phyloP scores from a whole-genome alignment of 2,888 invertebrate species.

The Eupithecia inturbata region DNA sequence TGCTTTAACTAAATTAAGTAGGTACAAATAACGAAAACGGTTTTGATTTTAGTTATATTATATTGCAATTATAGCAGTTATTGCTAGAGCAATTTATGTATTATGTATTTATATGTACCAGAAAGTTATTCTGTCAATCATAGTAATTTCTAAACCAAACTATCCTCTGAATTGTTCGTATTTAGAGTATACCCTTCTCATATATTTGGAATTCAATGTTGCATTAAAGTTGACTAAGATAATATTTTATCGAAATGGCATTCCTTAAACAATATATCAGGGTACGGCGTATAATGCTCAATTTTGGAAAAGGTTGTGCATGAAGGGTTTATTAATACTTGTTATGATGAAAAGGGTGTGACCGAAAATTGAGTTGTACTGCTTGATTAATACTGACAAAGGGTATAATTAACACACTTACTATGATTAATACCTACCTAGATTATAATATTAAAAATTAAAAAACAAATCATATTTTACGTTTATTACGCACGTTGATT shows the following conservation, averaged over 20 bases:
- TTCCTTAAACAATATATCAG: slow-evolving; percentile 1
- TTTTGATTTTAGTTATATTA: too few species aligned
- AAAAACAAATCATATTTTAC: too few species aligned
- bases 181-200: neutral
- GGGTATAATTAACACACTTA: neutral
- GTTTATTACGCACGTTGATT: too few species aligned
- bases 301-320: neutral
- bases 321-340: slow-evolving; percentile 3
- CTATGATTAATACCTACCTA: too few species aligned
- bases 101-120: too few species aligned
- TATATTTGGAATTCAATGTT: neutral
- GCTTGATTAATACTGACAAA: neutral
- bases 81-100: too few species aligned
- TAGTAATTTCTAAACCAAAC: neutral
- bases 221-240: neutral
- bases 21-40: too few species aligned
- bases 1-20: too few species aligned
- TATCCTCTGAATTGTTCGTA: neutral
- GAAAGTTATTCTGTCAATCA: neutral
- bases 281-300: neutral
- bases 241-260: neutral
- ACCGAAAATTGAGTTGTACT: neutral
- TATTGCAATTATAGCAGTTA: too few species aligned
- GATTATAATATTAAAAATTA: too few species aligned
- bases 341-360: neutral